A percentile compares a stretch with the other conserved stretches of the same genome.
phyloP scores from a whole-genome alignment of 2,888 invertebrate genomes.

The Cancer borealis region DNA sequence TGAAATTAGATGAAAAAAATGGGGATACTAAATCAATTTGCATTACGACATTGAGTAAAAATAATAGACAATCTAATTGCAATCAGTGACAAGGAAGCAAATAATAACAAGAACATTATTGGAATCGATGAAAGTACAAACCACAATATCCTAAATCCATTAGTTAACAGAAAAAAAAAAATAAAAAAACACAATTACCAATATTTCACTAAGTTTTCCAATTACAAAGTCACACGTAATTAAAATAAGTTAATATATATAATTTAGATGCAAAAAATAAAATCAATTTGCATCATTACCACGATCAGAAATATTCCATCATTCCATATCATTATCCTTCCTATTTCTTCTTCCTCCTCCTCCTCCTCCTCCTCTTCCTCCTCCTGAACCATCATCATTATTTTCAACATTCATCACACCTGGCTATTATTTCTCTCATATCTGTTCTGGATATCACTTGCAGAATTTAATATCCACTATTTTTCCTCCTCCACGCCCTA shows the following conservation, averaged over 20 bases:
- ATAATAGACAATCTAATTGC: not conserved
- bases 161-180: not conserved
- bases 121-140: not conserved
- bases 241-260: not conserved
- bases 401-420: not conserved
- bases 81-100: not conserved
- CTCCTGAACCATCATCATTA: not conserved
- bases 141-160: conserved; percentile 18
- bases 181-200: not conserved
- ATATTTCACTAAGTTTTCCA: not conserved
- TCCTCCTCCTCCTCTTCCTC: not conserved
- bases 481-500: not conserved
- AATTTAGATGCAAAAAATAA: not conserved
- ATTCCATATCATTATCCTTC: not conserved
- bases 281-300: not conserved
- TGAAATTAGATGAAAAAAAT: not conserved
- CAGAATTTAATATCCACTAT: not conserved
- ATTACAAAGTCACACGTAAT: not conserved
- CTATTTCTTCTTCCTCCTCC: not conserved
- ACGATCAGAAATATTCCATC: not conserved
- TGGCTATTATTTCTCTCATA: not conserved
- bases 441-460: not conserved
- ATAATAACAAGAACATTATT: not conserved
- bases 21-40: not conserved
- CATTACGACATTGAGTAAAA: not conserved